Conservation (phyloP, 2,113 vertebrate species). For the Microcebus murinus region DNA sequence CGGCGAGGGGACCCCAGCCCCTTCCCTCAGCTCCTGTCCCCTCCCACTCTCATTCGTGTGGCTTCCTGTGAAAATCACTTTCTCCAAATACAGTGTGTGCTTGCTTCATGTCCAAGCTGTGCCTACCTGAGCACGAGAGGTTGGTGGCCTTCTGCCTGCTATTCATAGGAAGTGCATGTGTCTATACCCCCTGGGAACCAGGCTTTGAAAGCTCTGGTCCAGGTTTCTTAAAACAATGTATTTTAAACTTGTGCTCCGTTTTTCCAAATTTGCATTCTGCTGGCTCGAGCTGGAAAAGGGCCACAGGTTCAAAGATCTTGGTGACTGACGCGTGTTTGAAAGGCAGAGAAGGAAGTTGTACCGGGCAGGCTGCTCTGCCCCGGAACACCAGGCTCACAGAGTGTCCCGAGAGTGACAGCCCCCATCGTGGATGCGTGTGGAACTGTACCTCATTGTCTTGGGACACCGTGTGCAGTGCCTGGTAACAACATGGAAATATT, state of each 20-base stretch:
- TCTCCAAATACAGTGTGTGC: not conserved
- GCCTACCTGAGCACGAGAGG: not conserved
- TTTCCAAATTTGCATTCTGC: not conserved
- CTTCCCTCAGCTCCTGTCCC: not conserved
- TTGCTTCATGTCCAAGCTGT: not conserved
- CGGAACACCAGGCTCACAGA: not conserved
- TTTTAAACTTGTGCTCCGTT: not conserved
- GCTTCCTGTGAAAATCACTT: not conserved
- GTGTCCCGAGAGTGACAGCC: rapidly evolving
- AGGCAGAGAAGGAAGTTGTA: constrained; percentile 51
- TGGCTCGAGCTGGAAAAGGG: not conserved
- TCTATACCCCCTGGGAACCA: not conserved
- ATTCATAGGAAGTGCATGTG: not conserved
- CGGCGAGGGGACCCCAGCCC: rapidly evolving
- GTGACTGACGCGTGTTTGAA: not conserved
- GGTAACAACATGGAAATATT: not conserved
- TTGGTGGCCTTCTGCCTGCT: not conserved
- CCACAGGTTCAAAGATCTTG: not conserved
- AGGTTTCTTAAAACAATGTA: not conserved
- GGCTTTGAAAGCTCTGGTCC: not conserved
- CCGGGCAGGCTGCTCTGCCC: not conserved
- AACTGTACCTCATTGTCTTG: not conserved
- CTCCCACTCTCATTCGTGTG: not conserved
- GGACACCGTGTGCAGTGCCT: not conserved
- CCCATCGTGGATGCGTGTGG: rapidly evolving